Evolutionary conservation across 1,140 invertebrate species (phyloP).

Genomic region (Zaprionus vittiger): DNA sequence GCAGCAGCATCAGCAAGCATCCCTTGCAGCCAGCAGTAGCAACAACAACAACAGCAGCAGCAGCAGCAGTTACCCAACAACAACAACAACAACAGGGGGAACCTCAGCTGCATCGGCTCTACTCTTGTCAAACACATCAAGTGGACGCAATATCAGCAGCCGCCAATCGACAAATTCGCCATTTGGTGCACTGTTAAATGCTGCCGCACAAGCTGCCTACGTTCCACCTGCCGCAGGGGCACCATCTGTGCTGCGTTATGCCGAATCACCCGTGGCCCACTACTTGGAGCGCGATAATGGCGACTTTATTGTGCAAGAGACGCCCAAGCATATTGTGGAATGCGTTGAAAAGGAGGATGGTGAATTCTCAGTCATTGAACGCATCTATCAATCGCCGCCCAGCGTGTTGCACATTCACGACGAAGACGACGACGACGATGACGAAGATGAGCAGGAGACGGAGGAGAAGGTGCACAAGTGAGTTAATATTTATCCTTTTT

Average conservation of each 20-base stretch:
- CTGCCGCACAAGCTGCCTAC: conserved; percentile 65
- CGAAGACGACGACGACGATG: conserved; percentile 72
- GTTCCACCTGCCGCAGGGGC: conserved; percentile 54
- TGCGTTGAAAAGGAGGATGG: conserved; percentile 82
- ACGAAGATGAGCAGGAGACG: conserved; percentile 17
- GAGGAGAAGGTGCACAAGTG: neutral
- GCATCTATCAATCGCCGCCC: conserved; percentile 82
- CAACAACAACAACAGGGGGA: conserved; percentile 24
- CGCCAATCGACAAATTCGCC: conserved; percentile 68
- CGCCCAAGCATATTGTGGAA: conserved; percentile 81
- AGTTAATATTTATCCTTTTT: neutral
- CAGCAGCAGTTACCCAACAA: conserved; percentile 6
- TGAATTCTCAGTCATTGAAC: conserved; percentile 82
- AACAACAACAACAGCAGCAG: conserved; percentile 23
- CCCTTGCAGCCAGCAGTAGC: conserved; percentile 14
- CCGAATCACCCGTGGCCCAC: conserved; percentile 80
- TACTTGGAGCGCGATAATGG: conserved; percentile 82
- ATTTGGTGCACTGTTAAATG: conserved; percentile 66
- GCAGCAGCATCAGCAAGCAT: conserved; percentile 38
- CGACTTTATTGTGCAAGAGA: conserved; percentile 83
- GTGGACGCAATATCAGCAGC: conserved; percentile 22
- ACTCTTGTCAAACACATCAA: conserved; percentile 17
- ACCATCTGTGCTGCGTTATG: conserved; percentile 70
- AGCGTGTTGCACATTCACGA: conserved; percentile 82
- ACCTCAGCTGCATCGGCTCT: conserved; percentile 11